Evolutionary conservation across 2,113 vertebrate genomes (phyloP).

Genomic region (Saguinus midas): DNA sequence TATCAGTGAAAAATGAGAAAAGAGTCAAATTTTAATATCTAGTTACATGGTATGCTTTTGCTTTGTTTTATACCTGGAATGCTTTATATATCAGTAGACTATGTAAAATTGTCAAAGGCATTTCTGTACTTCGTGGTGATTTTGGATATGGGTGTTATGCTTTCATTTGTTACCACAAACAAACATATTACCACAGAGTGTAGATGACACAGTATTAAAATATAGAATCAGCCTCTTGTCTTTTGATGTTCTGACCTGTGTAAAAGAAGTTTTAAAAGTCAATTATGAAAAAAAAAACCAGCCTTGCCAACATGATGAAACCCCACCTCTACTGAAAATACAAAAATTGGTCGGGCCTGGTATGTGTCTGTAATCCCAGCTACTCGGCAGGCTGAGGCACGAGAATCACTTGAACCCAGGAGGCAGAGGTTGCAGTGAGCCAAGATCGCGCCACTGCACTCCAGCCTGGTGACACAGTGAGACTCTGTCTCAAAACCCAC

Average conservation of each 20-base stretch:
- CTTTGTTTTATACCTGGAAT: not conserved
- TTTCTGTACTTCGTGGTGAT: not conserved
- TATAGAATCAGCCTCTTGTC: not conserved
- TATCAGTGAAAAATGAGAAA: not conserved
- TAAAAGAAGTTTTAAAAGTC: not conserved
- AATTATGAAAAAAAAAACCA: not conserved
- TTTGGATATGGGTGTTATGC: not conserved
- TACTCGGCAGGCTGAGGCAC: too few species aligned
- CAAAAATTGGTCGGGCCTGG: too few species aligned
- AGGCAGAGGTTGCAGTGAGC: too few species aligned
- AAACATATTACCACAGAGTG: not conserved
- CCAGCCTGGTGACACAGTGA: too few species aligned
- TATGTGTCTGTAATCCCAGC: too few species aligned
- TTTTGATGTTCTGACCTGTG: conserved; percentile 11
- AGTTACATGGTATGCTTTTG: not conserved
- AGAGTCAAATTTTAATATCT: not conserved
- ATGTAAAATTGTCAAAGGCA: not conserved
- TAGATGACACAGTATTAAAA: not conserved
- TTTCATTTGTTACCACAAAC: not conserved
- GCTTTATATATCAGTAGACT: not conserved
- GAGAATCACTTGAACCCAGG: too few species aligned
- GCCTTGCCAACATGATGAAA: too few species aligned
- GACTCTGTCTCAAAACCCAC: not conserved
- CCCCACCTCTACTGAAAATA: too few species aligned
- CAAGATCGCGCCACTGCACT: too few species aligned